Conservation (phyloP, 2,113 vertebrate genomes). For the Pristiophorus japonicus region DNA sequence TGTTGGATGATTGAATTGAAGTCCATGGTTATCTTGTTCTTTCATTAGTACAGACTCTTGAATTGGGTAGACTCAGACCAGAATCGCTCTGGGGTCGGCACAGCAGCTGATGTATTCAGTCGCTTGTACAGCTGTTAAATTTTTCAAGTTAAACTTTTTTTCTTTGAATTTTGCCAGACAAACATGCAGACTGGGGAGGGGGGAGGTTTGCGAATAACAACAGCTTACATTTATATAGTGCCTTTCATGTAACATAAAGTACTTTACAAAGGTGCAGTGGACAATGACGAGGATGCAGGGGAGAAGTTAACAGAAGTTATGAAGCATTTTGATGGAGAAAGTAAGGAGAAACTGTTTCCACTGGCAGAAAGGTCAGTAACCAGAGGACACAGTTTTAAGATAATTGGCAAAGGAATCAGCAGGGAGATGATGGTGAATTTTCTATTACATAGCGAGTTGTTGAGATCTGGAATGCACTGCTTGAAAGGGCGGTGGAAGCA, state of each 20-base stretch:
- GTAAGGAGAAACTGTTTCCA: not conserved
- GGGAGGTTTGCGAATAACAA: not conserved
- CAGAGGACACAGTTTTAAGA: not conserved
- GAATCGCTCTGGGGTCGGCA: not conserved
- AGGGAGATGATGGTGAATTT: not conserved
- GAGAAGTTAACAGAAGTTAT: not conserved
- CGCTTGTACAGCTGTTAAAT: not conserved
- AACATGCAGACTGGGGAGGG: not conserved
- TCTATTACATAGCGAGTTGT: too few relatives aligned
- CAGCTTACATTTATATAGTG: not conserved
- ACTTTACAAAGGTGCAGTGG: not conserved
- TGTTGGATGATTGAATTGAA: not conserved
- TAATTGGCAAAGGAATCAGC: not conserved
- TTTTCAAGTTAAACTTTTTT: not conserved
- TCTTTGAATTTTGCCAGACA: not conserved
- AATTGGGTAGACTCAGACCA: not conserved
- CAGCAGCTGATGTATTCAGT: not conserved
- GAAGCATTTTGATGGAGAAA: not conserved
- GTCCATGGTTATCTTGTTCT: not conserved
- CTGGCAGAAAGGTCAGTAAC: not conserved
- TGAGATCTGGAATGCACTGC: too few relatives aligned
- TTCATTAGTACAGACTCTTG: not conserved
- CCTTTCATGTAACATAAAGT: not conserved
- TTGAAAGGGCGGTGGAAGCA: too few relatives aligned
- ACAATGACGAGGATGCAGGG: not conserved